A percentile compares a stretch with the other conserved stretches of the same genome.
phyloP scores from a whole-genome alignment of 2,888 invertebrate genomes.

The Rutpela maculata region DNA sequence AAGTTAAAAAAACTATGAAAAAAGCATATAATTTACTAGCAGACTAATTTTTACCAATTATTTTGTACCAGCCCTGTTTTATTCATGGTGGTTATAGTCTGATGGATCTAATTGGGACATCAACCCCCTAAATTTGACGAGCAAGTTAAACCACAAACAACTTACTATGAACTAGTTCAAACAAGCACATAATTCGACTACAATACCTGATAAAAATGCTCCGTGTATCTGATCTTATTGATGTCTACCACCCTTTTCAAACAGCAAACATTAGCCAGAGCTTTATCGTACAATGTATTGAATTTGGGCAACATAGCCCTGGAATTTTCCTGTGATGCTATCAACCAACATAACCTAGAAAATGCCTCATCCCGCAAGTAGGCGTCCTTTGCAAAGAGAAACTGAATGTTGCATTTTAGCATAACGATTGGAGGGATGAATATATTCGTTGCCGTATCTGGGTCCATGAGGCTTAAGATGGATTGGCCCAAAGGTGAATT shows the following conservation, averaged over 20 bases:
- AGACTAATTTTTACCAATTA: no score
- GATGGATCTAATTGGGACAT: no score
- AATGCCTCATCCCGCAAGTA: conserved; percentile 75
- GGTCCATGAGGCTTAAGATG: conserved; percentile 80
- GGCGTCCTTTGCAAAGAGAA: conserved; percentile 73
- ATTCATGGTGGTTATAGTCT: no score
- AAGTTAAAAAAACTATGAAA: no score
- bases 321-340: conserved; percentile 73
- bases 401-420: conserved; percentile 75
- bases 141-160: neutral
- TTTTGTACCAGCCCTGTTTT: no score
- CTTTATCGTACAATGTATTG: conserved; percentile 74
- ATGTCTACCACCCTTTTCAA: conserved; percentile 69
- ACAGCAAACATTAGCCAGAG: conserved; percentile 73
- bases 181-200: neutral
- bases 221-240: conserved; percentile 64
- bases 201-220: conserved; percentile 72
- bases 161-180: neutral
- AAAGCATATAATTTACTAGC: no score
- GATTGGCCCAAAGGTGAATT: conserved; percentile 77
- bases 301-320: conserved; percentile 73
- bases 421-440: conserved; percentile 77
- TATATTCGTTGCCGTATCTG: conserved; percentile 79
- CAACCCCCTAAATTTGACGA: no score
- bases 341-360: conserved; percentile 75